A percentile compares a stretch with the other conserved stretches of the same genome.
Conservation (phyloP, 2,888 invertebrate species). For the Scaptomyza reducta region DNA sequence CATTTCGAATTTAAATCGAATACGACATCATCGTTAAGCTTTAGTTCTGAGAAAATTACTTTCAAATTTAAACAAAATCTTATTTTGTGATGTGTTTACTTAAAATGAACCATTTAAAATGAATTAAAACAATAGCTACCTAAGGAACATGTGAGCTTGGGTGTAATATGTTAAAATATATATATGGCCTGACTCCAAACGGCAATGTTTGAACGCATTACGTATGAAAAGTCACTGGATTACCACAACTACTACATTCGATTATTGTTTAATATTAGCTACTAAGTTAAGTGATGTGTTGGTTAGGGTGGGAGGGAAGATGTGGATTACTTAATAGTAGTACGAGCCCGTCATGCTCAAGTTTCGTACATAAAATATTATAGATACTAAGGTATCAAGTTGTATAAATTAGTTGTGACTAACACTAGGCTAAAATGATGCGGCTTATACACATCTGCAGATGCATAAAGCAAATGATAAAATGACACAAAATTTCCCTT, state of each 20-base stretch:
- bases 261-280: slow-evolving; percentile 34
- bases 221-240: slow-evolving; percentile 37
- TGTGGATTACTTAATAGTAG: slow-evolving; percentile 21
- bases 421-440: slow-evolving; percentile 41
- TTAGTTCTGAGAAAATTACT: background rate
- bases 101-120: slow-evolving; percentile 34
- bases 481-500: slow-evolving; percentile 29
- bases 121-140: slow-evolving; percentile 45
- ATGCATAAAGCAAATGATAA: slow-evolving; percentile 21
- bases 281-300: slow-evolving; percentile 17
- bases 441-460: slow-evolving; percentile 43
- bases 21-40: no score
- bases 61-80: background rate
- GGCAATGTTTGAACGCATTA: slow-evolving; percentile 30
- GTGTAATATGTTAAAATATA: slow-evolving; percentile 19
- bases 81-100: slow-evolving; percentile 18
- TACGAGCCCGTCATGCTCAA: slow-evolving; percentile 12
- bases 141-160: slow-evolving; percentile 62
- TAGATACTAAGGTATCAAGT: slow-evolving; percentile 15
- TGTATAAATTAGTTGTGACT: slow-evolving; percentile 24
- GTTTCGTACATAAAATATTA: slow-evolving; percentile 22
- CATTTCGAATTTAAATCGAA: background rate
- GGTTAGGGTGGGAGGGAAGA: slow-evolving; percentile 3
- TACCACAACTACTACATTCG: slow-evolving; percentile 25
- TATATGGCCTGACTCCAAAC: slow-evolving; percentile 38